phyloP scores from a whole-genome alignment of 2,797 vertebrate species.

The Numenius phaeopus region DNA sequence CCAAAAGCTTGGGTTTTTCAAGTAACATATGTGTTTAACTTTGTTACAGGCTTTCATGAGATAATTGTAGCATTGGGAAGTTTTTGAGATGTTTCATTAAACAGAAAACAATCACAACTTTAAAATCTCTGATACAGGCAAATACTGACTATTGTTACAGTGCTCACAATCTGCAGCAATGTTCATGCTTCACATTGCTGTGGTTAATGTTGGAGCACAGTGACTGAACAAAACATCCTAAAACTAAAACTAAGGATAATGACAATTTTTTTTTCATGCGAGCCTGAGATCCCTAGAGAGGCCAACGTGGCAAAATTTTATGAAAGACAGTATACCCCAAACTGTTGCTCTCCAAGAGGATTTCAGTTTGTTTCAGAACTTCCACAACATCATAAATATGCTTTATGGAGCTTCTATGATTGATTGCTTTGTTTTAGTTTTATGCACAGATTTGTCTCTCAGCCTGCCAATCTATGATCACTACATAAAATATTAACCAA shows the following conservation, averaged over 20 bases:
- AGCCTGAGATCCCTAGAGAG: not conserved
- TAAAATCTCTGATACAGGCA: not conserved
- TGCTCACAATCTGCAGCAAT: not conserved
- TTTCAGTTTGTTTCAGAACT: not conserved
- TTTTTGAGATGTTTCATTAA: not conserved
- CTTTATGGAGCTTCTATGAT: not conserved
- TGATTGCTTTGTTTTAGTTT: not conserved
- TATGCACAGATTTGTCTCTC: not conserved
- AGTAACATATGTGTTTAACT: not conserved
- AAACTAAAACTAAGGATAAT: not conserved
- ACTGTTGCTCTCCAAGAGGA: not conserved
- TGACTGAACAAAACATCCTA: not conserved
- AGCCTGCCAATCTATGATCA: not conserved
- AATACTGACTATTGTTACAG: not conserved
- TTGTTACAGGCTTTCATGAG: not conserved
- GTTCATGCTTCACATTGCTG: conserved; percentile 17
- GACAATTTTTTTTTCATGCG: not conserved
- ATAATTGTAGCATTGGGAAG: not conserved
- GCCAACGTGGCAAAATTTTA: not conserved
- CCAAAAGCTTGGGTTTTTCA: not conserved
- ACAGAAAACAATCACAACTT: not conserved
- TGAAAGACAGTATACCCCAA: not conserved
- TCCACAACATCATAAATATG: not conserved
- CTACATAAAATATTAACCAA: not conserved
- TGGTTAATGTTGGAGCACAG: not conserved